A percentile compares a stretch with the other conserved stretches of the same genome.
These are phyloP conservation scores for Coregonus suidteri DNA, from an alignment of 2,797 vertebrate species.

Conservation along the genomic window DNA sequence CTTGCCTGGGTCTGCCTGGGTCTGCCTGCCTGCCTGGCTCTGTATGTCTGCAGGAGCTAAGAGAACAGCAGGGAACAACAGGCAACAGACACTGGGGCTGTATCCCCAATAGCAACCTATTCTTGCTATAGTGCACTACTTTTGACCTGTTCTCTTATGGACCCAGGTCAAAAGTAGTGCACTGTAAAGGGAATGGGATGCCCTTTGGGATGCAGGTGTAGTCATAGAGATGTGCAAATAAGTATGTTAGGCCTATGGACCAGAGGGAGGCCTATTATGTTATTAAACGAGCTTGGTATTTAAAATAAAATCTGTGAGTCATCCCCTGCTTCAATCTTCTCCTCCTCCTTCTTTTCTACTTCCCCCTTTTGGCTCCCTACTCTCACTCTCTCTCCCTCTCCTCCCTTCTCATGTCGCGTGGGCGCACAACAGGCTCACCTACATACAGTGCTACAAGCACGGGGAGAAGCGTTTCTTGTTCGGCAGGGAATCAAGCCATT, in stretches of 20 bases:
- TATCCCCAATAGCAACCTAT: no score
- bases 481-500: constrained; percentile 29
- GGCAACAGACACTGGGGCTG: constrained; percentile 15
- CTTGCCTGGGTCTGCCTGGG: constrained; percentile 3
- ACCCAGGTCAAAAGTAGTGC: no score
- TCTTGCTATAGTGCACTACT: no score
- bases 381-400: not conserved
- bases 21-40: not conserved
- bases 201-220: not conserved
- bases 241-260: constrained; percentile 8
- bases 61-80: constrained; percentile 27
- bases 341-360: constrained; percentile 3
- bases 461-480: constrained; percentile 28
- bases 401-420: not conserved
- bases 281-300: not conserved
- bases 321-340: not conserved
- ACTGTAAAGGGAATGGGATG: no score
- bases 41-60: not conserved
- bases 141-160: no score
- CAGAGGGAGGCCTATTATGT: constrained; percentile 25
- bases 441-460: constrained; percentile 12
- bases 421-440: constrained; percentile 27
- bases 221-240: constrained; percentile 25
- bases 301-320: constrained; percentile 11
- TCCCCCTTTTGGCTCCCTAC: not conserved